These are phyloP conservation scores for Limanda limanda DNA, from an alignment of 2,113 vertebrate genomes.

Conservation along the genomic window DNA sequence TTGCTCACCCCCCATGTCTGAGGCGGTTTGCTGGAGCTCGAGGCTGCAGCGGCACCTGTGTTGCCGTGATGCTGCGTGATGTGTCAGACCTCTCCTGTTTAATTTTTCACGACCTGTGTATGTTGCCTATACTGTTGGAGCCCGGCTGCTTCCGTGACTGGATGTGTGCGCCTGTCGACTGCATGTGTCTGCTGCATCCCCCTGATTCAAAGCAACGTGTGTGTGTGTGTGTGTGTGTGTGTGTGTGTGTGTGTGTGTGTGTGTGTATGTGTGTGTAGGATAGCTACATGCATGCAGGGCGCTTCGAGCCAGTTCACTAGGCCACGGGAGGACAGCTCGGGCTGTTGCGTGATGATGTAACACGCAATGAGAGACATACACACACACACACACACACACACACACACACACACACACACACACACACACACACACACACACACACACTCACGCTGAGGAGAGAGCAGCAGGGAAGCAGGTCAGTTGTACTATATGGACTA, in stretches of 20 bases:
- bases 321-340: constrained; percentile 78
- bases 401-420: constrained; percentile 15
- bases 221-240: constrained; percentile 27
- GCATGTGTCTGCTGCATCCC: constrained; percentile 60
- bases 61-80: constrained; percentile 8
- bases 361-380: constrained; percentile 63
- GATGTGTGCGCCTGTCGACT: constrained; percentile 42
- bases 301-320: constrained; percentile 81
- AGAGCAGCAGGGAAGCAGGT: constrained; percentile 46
- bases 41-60: not conserved
- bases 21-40: not conserved
- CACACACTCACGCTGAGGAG: constrained; percentile 4
- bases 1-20: not conserved
- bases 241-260: constrained; percentile 1
- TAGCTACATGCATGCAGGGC: constrained; percentile 63
- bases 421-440: constrained; percentile 5
- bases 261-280: constrained; percentile 13
- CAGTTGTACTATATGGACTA: constrained; percentile 44
- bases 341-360: constrained; percentile 81
- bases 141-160: constrained; percentile 63
- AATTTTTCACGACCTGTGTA: constrained; percentile 23
- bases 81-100: constrained; percentile 18
- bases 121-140: constrained; percentile 11
- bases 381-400: constrained; percentile 7
- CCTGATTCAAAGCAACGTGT: constrained; percentile 63